Evolutionary conservation across 2,113 vertebrate genomes (phyloP), one percentile per base, ranked within the genome.

Genomic region (Mirza zaza): DNA sequence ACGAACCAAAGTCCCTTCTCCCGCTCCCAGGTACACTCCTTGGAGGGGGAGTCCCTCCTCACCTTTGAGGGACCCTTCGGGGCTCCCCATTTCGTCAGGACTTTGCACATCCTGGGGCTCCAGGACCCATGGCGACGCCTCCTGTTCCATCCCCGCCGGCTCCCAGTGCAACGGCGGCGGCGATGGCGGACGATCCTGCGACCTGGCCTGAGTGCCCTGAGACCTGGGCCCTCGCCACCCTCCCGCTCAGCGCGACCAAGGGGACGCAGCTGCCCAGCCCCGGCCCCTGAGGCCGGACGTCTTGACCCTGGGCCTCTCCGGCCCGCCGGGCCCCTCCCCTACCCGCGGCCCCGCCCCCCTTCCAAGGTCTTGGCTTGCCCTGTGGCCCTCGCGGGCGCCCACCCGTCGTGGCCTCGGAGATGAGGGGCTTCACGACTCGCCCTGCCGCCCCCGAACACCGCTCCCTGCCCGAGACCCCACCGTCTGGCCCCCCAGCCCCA

Each of bases 301-400:
- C 97, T 98, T 97, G 97, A 98, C 97, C 97, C 97, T 83, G 94
- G 95, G 97, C 97, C 97, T 97, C 97, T 83, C 91, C 61, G 36
- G 77, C 68, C 86, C n/a, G 86, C 91, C 34, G 94, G 75, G 94
- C 97, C 97, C 97, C 95, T 95, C 97, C 97, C 97, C 96, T 96
- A 18, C 77, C 85, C 85, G 52, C 92, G 71, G 90, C 83, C 97
- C 96, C 98, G 95, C 96, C 97, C 91, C 96, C 93, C 96, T 84
- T 94, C 89, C 94, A 87, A 91, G 91, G 91, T 96, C 95, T 85
- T 63, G 7, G 65, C 52, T 52, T 23, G 90, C 71, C 91, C 73
- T 27, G 45, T 13, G 77, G 91, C 80, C 82, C 89, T 67, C 88
- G 11, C 68, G 3, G 63, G 65, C n/a, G 82, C 76, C 77, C 79